These are phyloP conservation scores for Sternotherus odoratus DNA, from an alignment of 2,797 vertebrate genomes.

Conservation along the genomic window DNA sequence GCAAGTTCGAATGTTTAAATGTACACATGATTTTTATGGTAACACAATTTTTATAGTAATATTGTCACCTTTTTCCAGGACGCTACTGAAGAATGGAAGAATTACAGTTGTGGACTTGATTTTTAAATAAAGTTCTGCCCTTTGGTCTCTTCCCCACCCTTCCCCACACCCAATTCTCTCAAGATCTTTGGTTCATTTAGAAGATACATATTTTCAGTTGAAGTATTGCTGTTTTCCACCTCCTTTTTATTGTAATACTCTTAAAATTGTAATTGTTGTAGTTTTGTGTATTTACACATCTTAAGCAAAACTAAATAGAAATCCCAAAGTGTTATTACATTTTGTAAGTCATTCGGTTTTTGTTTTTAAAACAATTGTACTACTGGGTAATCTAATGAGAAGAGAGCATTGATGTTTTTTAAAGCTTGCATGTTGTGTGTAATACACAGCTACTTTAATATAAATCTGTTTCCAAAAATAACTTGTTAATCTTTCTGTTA, in stretches of 20 bases:
- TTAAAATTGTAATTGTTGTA: constrained; percentile 79
- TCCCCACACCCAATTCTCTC: constrained; percentile 27
- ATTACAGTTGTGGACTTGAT: constrained; percentile 60
- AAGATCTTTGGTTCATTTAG: constrained; percentile 71
- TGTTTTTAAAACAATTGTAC: constrained; percentile 73
- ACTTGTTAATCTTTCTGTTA: constrained; percentile 70
- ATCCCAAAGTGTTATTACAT: constrained; percentile 68
- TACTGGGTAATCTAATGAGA: constrained; percentile 69
- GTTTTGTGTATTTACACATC: constrained; percentile 79
- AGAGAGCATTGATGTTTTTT: constrained; percentile 71
- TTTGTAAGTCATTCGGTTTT: constrained; percentile 75
- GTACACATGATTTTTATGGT: background rate
- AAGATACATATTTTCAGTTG: constrained; percentile 73
- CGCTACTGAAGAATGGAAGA: constrained; percentile 78
- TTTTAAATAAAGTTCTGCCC: constrained; percentile 65
- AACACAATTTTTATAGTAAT: constrained; percentile 30
- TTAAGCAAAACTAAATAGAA: constrained; percentile 71
- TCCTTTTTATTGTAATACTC: constrained; percentile 75
- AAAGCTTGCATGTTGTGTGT: constrained; percentile 75
- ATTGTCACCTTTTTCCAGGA: constrained; percentile 64
- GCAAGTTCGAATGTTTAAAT: background rate
- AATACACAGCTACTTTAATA: constrained; percentile 72
- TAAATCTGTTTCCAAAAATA: constrained; percentile 69
- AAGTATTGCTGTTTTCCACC: constrained; percentile 75
- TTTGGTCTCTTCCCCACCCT: constrained; percentile 21